phyloP scores from a whole-genome alignment of 64 coral and sea anemone species.

The Actinia tenebrosa region DNA sequence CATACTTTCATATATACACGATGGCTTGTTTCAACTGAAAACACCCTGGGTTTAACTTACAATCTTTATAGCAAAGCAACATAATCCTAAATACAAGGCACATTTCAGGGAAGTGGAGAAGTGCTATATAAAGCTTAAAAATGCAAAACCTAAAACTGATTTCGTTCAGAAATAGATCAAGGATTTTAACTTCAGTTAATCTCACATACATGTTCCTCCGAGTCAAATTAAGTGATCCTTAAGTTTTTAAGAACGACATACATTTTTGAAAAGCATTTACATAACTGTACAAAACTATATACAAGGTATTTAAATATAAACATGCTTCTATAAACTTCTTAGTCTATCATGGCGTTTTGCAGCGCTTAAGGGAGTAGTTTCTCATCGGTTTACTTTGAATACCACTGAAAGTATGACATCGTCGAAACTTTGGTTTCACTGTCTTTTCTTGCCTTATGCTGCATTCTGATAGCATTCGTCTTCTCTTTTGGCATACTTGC shows the following conservation, averaged over 20 bases:
- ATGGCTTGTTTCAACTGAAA: too few relatives aligned
- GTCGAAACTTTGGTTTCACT: background rate
- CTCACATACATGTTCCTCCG: too few relatives aligned
- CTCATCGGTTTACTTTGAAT: background rate
- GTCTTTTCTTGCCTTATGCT: background rate
- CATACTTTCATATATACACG: too few relatives aligned
- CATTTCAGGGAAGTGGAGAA: too few relatives aligned
- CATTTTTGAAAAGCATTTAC: background rate
- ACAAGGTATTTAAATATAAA: background rate
- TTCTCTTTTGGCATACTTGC: constrained; percentile 31
- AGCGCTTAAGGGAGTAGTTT: background rate
- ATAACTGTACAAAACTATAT: background rate
- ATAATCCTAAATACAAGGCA: too few relatives aligned
- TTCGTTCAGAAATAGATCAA: too few relatives aligned
- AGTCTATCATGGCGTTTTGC: background rate
- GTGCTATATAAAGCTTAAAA: too few relatives aligned
- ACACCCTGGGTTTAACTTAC: too few relatives aligned
- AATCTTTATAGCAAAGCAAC: too few relatives aligned
- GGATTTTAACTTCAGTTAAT: too few relatives aligned
- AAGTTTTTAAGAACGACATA: too few relatives aligned
- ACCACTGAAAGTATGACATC: background rate
- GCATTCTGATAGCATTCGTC: background rate
- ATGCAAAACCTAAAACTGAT: too few relatives aligned
- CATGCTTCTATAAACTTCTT: background rate
- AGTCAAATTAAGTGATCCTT: background rate